phyloP scores from a whole-genome alignment of 2,888 invertebrate species.

The Xestia xanthographa region DNA sequence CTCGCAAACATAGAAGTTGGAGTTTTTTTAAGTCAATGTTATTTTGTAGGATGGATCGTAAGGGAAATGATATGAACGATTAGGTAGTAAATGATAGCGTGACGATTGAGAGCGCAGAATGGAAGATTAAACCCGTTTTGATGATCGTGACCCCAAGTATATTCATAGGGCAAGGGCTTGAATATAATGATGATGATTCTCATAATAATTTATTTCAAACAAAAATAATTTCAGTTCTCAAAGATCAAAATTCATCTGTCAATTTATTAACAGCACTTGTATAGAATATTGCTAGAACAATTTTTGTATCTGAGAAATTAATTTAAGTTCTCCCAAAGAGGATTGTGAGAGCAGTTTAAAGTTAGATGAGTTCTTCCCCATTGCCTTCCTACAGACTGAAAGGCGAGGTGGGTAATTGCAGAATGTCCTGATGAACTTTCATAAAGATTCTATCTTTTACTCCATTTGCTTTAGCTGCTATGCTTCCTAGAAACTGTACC shows the following conservation, averaged over 20 bases:
- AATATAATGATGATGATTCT: not conserved
- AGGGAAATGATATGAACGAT: too few relatives aligned
- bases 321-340: conserved; percentile 64
- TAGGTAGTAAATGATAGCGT: not conserved
- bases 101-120: not conserved
- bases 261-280: conserved; percentile 25
- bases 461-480: conserved; percentile 49
- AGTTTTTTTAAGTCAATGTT: too few relatives aligned
- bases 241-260: conserved; percentile 1
- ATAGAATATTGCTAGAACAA: conserved; percentile 31
- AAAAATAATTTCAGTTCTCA: conserved; percentile 2
- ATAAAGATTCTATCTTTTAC: conserved; percentile 53
- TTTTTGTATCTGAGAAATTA: conserved; percentile 62
- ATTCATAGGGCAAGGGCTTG: not conserved
- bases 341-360: conserved; percentile 61
- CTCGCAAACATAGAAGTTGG: too few relatives aligned
- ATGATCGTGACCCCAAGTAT: not conserved
- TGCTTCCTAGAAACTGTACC: conserved; percentile 24
- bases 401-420: conserved; percentile 60
- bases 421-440: conserved; percentile 63
- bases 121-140: not conserved
- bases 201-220: not conserved
- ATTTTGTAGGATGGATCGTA: too few relatives aligned
- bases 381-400: conserved; percentile 51
- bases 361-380: conserved; percentile 63